These are phyloP conservation scores for Entomobrya proxima DNA, from an alignment of 2,888 invertebrate species.

Conservation along the genomic window DNA sequence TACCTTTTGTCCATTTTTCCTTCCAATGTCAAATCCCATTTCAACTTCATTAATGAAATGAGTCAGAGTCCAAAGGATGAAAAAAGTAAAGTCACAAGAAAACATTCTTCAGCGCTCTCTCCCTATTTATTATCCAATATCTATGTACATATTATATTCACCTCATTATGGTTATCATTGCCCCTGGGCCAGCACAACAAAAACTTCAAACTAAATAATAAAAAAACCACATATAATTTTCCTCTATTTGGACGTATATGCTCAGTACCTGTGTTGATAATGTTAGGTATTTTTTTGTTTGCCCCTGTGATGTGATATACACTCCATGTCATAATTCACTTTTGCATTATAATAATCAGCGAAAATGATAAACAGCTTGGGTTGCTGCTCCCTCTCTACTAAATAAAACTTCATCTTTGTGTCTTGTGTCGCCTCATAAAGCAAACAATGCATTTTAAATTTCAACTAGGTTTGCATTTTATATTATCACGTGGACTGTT, in stretches of 20 bases:
- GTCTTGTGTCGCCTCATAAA: neutral
- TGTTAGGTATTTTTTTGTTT: neutral
- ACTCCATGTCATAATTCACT: neutral
- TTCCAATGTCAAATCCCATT: constrained; percentile 53
- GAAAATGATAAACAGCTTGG: neutral
- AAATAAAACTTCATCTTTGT: neutral
- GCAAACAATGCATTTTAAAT: neutral
- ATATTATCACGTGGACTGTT: constrained; percentile 23
- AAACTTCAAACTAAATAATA: neutral
- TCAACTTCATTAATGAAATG: constrained; percentile 57
- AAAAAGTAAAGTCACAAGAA: constrained; percentile 9
- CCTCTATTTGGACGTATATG: neutral
- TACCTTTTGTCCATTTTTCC: neutral
- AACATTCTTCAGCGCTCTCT: constrained; percentile 12
- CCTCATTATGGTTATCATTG: constrained; percentile 3
- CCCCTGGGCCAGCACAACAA: neutral
- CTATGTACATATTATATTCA: constrained; percentile 2
- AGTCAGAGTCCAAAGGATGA: neutral
- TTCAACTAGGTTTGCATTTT: constrained; percentile 28
- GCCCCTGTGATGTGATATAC: neutral
- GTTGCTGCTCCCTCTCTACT: neutral
- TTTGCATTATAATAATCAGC: constrained; percentile 11
- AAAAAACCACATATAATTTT: neutral
- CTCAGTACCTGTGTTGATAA: neutral
- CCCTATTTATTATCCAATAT: neutral